phyloP scores from a whole-genome alignment of 2,797 vertebrate genomes.

The Pseudopleuronectes americanus region DNA sequence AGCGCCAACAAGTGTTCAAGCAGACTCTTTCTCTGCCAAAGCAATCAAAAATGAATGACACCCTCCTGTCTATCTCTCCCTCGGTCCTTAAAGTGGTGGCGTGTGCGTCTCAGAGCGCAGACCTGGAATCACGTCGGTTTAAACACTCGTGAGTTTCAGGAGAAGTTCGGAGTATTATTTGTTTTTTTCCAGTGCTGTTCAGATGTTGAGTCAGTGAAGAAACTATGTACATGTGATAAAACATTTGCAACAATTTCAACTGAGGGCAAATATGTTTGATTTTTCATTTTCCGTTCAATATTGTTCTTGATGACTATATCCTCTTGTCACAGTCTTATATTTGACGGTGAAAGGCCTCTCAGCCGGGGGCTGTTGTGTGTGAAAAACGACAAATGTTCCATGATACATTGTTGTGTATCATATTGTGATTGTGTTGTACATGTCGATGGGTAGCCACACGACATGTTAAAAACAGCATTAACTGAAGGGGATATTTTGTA shows the following conservation, averaged over 20 bases:
- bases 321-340: constrained; percentile 74
- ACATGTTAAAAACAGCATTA: constrained; percentile 76
- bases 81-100: constrained; percentile 33
- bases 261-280: constrained; percentile 50
- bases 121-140: constrained; percentile 24
- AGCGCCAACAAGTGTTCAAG: constrained; percentile 45
- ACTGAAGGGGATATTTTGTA: constrained; percentile 79
- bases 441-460: constrained; percentile 83
- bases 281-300: constrained; percentile 60
- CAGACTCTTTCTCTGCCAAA: constrained; percentile 70
- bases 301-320: constrained; percentile 77
- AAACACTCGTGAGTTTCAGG: constrained; percentile 29
- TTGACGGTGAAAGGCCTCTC: constrained; percentile 74
- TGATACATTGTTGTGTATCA: constrained; percentile 81
- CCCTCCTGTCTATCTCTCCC: constrained; percentile 35
- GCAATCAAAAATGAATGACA: constrained; percentile 65
- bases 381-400: constrained; percentile 75
- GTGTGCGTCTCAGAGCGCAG: constrained; percentile 37
- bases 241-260: constrained; percentile 65
- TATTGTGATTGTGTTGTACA: constrained; percentile 88
- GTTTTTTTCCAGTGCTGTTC: constrained; percentile 64
- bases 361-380: constrained; percentile 70
- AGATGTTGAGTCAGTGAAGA: constrained; percentile 71
- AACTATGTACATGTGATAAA: constrained; percentile 70
- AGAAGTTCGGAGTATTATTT: constrained; percentile 47